These are phyloP conservation scores for Cataglyphis rosenhaueri DNA, from an alignment of 2,888 invertebrate genomes.

Conservation along the genomic window DNA sequence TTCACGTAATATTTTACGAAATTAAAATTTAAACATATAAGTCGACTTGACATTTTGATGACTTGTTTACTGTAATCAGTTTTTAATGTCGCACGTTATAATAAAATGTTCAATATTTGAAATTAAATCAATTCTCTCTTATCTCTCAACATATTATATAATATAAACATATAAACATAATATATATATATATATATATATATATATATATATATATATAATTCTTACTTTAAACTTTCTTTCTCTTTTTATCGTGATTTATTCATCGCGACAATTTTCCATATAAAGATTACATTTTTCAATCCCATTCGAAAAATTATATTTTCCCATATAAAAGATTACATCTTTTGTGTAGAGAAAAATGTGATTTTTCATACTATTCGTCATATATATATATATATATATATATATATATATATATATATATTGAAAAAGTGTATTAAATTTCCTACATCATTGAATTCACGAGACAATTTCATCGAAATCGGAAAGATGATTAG, in stretches of 20 bases:
- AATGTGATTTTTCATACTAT: slow-evolving; percentile 17
- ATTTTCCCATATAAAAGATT: background rate
- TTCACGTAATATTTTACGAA: background rate
- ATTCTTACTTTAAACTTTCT: background rate
- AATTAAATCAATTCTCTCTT: slow-evolving; percentile 7
- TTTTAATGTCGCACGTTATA: background rate
- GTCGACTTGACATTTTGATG: background rate
- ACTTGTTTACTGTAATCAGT: background rate
- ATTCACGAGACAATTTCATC: slow-evolving; percentile 29
- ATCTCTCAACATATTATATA: background rate
- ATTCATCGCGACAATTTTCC: background rate
- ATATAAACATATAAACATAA: too few species aligned
- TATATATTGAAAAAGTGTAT: slow-evolving; percentile 21
- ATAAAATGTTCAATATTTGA: background rate
- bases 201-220: too few species aligned
- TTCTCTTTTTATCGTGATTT: background rate
- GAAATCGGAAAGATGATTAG: slow-evolving; percentile 50
- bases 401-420: background rate
- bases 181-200: too few species aligned
- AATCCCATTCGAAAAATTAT: slow-evolving; percentile 24
- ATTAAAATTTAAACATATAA: background rate
- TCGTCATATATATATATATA: background rate
- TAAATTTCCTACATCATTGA: slow-evolving; percentile 25
- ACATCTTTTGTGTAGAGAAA: slow-evolving; percentile 23
- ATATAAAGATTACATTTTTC: slow-evolving; percentile 16